Base-by-base conservation (phyloP, 2,888 invertebrate species). In the Pristionchus entomophagus region DNA sequence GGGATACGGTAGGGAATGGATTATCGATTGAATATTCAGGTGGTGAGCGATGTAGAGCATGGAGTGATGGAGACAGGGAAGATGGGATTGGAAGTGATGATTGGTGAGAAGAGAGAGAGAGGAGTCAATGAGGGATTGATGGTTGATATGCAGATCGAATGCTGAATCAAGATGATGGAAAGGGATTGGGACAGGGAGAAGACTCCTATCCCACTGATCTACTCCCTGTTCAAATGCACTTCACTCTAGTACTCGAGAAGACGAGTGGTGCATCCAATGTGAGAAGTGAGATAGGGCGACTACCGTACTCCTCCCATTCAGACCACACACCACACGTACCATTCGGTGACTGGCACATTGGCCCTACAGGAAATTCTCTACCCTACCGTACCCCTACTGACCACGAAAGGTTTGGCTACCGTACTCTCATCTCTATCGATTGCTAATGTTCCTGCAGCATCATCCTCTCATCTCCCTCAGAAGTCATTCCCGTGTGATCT, bases 131-230 rank as follows among this genome's bases (percentile, higher is more conserved):
- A 10, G 22, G 22, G 51, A 84, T 69, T 12, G 53, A 35, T 84
- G 26, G 38, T 56, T 81, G 45, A 45, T 86, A 59, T 87, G 49
- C 49, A 88, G 89, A 91, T 86, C 87, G 91, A 81, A 91, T 90
- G 69, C 45, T 91, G 84, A 89, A 88, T 85, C 90, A 90, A 81
- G 91, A 91, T 59, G 91, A 91, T 83, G 89, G 89, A 45, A 91
- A 91, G 56, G 91, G 91, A 41, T 86, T 91, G 35, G 91, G 91
- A n/a, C 41, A 32, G 3, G 85, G 62, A 38, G 45, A 80, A 2
- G 89, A 91, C 81, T 80, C 90, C 32, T 85, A 89, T 53, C 91
- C 91, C 14, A 88, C 84, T 32, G 91, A 91, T 81, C 73, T 89
- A 73, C 77, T 88, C 51, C 90, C 91, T 14, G 88, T 90, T 14